Base-by-base conservation (phyloP, 2,797 vertebrate species). In the Triplophysa yarkandensis region DNA sequence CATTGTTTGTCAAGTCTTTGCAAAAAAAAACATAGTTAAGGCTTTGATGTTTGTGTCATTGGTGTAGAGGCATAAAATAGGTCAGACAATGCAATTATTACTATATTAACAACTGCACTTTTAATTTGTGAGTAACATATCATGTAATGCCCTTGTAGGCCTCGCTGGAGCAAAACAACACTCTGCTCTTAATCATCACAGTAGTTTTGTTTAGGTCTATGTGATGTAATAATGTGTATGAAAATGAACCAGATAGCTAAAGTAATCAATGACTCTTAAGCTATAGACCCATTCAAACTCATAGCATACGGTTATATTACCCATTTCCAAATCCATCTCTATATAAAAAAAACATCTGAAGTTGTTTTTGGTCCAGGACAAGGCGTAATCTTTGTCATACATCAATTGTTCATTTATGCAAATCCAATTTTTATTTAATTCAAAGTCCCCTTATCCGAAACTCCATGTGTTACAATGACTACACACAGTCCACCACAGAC, bases 401-500 rank as follows among this genome's bases (percentile, higher is more conserved):
- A 27, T n/a, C n/a, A n/a, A n/a, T n/a, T n/a, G n/a, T 34, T 4
- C 30, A n/a, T 58, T 32, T 17, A 34, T n/a, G 3, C 27, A 71
- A 32, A 36, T 44, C 55, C 55, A 25, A 48, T 57, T 57, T 28
- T 1, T 9, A 25, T 52, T 52, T 8, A 19, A 52, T 19, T 55
- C 13, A 3, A 4, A 32, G 28, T 58, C 61, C 13, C 6, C 17
- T 14, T 14, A 11, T 60, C 7, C 27, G 10, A 16, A 73, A 23
- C 32, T 13, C 36, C 36, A 0, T 28, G 5, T 8, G 14, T 28
- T 10, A 17, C 27, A 3, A 36, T 16, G 5, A 32, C 81, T 89
- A 92, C 52, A 92, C 90, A 68, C 91, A 92, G 87, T 93, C 90
- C 67, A 89, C 89, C 2, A 85, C 87, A 0, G 89, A 84, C 74